A percentile compares a stretch with the other conserved stretches of the same genome.
Conservation (phyloP, 2,797 vertebrate species). For the Peromyscus melanophrys region DNA sequence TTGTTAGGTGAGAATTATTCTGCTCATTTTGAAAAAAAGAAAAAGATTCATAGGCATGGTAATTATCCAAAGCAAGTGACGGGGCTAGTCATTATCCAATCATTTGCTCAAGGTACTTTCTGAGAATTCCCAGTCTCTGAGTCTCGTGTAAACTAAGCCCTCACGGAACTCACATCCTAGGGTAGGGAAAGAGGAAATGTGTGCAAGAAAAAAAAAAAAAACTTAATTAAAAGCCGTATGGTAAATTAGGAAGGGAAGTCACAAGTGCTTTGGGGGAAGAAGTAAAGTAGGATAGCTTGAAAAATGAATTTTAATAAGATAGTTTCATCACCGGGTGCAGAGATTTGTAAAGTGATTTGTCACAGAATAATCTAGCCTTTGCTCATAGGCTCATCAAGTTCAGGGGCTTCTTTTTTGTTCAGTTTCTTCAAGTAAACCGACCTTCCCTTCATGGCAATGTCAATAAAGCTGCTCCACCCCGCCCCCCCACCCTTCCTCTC, state of each 20-base stretch:
- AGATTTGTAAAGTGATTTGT: background rate
- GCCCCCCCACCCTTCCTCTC: background rate
- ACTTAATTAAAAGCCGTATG: background rate
- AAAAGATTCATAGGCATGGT: background rate
- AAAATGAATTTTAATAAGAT: slow-evolving; percentile 18
- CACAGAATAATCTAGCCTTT: background rate
- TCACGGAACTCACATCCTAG: background rate
- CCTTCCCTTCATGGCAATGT: background rate
- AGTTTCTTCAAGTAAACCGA: background rate
- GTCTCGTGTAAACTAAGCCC: background rate
- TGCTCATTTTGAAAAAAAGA: background rate
- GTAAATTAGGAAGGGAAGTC: slow-evolving; percentile 13
- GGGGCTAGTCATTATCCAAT: background rate
- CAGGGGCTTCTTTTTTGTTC: background rate
- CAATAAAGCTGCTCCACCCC: fast-evolving
- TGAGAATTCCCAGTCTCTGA: background rate
- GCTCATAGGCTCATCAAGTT: background rate
- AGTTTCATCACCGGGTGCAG: background rate
- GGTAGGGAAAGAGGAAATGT: background rate
- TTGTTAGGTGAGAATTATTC: slow-evolving; percentile 4
- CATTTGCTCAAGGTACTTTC: background rate
- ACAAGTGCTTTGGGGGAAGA: background rate
- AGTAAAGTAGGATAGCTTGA: background rate
- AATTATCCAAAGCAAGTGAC: background rate
- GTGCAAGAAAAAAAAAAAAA: background rate